Evolutionary conservation across 2,113 vertebrate species (phyloP).

Genomic region (Centropristis striata): DNA sequence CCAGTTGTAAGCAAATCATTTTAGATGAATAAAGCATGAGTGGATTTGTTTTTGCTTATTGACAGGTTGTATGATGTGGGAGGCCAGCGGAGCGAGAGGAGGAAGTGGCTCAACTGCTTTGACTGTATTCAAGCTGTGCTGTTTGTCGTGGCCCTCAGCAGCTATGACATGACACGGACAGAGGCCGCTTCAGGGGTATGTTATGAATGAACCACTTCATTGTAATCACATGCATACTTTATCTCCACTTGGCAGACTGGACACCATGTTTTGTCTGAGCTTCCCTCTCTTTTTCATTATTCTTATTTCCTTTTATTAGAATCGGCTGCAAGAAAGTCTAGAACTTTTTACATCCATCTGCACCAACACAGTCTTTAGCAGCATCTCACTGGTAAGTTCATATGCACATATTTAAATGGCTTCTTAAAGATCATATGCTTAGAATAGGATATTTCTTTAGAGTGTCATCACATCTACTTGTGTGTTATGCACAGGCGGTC

Average conservation of each 20-base stretch:
- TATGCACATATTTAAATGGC: not conserved
- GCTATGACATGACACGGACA: constrained; percentile 75
- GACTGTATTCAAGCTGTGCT: constrained; percentile 80
- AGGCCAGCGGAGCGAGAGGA: constrained; percentile 76
- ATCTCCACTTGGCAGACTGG: not conserved
- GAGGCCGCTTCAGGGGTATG: constrained; percentile 70
- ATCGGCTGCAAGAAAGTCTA: constrained; percentile 80
- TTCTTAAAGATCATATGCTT: not conserved
- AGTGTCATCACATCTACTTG: not conserved
- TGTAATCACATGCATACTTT: no score
- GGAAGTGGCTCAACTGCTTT: constrained; percentile 85
- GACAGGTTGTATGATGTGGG: constrained; percentile 84
- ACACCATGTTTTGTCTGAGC: not conserved
- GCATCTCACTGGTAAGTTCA: constrained; percentile 77
- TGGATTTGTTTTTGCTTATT: not conserved
- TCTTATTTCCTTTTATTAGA: constrained; percentile 57
- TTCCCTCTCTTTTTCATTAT: no score
- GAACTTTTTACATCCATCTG: constrained; percentile 81
- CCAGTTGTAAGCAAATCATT: not conserved
- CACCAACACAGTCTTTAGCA: constrained; percentile 69
- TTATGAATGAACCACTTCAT: not conserved
- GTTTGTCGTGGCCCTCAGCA: constrained; percentile 83
- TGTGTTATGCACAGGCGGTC: not conserved
- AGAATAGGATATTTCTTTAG: not conserved
- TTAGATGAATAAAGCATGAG: not conserved